Percentiles rank a stretch among this genome's conserved stretches.
These are phyloP conservation scores for Phasia obesa DNA, from an alignment of 2,888 invertebrate species.

Conservation along the genomic window DNA sequence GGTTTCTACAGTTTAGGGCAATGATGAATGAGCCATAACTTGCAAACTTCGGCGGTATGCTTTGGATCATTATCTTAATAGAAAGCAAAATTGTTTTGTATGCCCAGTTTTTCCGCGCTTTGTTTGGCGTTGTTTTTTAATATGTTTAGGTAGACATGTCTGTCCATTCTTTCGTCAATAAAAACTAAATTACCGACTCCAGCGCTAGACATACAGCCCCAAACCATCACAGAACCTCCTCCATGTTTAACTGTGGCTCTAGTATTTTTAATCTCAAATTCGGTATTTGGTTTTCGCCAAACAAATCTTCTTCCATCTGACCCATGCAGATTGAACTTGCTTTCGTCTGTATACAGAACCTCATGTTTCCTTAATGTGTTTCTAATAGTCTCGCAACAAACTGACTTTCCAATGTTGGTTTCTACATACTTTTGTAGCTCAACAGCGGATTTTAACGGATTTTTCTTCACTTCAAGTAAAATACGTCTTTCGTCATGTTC, in stretches of 20 bases:
- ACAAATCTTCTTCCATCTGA: neutral
- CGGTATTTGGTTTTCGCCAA: neutral
- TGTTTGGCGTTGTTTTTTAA: neutral
- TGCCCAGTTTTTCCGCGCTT: neutral
- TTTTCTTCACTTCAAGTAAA: too few species aligned
- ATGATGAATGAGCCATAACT: neutral
- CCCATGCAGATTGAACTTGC: neutral
- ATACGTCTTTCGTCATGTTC: neutral
- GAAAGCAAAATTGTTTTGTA: too few species aligned
- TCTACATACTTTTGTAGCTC: too few species aligned
- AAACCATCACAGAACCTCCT: too few species aligned
- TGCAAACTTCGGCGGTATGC: slow-evolving; percentile 5
- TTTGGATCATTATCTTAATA: slow-evolving; percentile 3
- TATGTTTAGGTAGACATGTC: neutral
- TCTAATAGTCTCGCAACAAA: neutral
- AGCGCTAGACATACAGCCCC: neutral
- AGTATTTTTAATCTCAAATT: neutral
- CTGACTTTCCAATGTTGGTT: neutral
- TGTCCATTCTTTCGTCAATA: neutral
- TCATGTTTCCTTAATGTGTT: neutral
- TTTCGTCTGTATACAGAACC: neutral
- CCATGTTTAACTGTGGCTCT: neutral
- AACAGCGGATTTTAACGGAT: too few species aligned
- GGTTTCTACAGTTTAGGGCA: too few species aligned
- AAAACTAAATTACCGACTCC: neutral